phyloP scores from a whole-genome alignment of 2,797 vertebrate genomes.

The Phoebastria nigripes region DNA sequence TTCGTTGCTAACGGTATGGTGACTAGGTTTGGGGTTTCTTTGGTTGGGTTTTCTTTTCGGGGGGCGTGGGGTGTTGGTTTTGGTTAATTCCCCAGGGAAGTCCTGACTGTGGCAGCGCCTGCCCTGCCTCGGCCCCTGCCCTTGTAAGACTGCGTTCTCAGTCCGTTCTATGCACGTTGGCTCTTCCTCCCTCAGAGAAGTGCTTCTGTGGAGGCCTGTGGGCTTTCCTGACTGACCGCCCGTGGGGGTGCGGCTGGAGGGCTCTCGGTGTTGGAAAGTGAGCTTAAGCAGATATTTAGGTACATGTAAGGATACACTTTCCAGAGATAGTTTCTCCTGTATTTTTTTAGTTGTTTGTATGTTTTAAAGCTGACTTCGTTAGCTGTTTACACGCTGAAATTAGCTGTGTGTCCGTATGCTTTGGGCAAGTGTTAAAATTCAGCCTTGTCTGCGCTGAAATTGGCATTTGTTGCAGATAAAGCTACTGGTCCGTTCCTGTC shows the following conservation, averaged over 20 bases:
- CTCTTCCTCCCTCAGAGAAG: rapidly evolving
- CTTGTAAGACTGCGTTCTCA: rapidly evolving
- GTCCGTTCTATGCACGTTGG: rapidly evolving
- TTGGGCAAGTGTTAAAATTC: background rate
- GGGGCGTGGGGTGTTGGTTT: rapidly evolving
- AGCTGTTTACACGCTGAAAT: background rate
- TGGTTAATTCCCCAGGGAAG: background rate
- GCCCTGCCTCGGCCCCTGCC: no score
- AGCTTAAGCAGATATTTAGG: rapidly evolving
- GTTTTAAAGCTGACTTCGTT: background rate
- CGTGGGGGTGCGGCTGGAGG: rapidly evolving
- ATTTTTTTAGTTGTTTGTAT: rapidly evolving
- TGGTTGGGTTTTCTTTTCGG: no score
- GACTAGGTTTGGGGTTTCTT: rapidly evolving
- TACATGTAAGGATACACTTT: rapidly evolving
- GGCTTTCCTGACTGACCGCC: rapidly evolving
- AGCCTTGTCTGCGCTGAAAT: background rate
- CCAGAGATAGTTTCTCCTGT: rapidly evolving
- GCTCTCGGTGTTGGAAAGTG: rapidly evolving
- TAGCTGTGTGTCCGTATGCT: background rate
- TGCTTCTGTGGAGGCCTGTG: rapidly evolving
- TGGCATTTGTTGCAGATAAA: background rate
- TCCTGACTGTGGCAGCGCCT: rapidly evolving
- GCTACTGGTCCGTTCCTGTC: rapidly evolving
- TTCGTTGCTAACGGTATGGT: rapidly evolving